Evolutionary conservation across 2,797 vertebrate genomes (phyloP), one percentile per base, ranked within the genome.

Genomic region (Babyrousa celebensis): DNA sequence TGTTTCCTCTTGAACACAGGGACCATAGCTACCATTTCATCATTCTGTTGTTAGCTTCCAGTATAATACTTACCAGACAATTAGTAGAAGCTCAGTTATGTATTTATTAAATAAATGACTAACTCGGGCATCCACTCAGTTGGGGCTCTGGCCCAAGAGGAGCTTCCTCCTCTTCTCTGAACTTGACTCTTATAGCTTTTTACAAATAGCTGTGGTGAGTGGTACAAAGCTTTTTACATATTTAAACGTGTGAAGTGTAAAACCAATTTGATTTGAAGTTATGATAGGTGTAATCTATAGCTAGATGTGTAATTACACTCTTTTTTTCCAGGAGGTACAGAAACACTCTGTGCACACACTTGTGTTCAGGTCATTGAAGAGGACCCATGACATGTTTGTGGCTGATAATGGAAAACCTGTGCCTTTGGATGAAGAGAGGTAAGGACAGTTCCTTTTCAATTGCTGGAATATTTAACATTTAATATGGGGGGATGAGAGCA

Each of bases 281-380:
- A 15, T 27, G 21, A 15, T 80, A 14, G 25, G 25, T 71, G 16
- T 93, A 48, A 36, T 83, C 87, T 94, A 48, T 40, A 56, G 29
- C 23, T 56, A 20, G 36, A 23, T 1, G 0, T 97, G 52, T 94
- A 70, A 95, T 82, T 92, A n/a, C 52, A 65, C 12, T 94, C 88
- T 92, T 95, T 71, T 6, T 96, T 98, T 97, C 27, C 98, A 99
- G 99, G 99, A 99, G 75, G 99, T 99, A 29, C 99, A 99, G 48
- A 99, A 99, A 95, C 99, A 99, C 97, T 99, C 99, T n/a, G 99
- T 99, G 94, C 99, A 99, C 98, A 99, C 99, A 0, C 98, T 99
- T 97, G 99, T 99, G 95, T 99, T 99, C 99, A 99, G 99, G 58
- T 99, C 99, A 40, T 98, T 99, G 84, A 99, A 99, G 97, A 99